Percentiles rank a stretch among this genome's conserved stretches.
Conservation (phyloP, 1,140 invertebrate species). For the Asbolus verrucosus region DNA sequence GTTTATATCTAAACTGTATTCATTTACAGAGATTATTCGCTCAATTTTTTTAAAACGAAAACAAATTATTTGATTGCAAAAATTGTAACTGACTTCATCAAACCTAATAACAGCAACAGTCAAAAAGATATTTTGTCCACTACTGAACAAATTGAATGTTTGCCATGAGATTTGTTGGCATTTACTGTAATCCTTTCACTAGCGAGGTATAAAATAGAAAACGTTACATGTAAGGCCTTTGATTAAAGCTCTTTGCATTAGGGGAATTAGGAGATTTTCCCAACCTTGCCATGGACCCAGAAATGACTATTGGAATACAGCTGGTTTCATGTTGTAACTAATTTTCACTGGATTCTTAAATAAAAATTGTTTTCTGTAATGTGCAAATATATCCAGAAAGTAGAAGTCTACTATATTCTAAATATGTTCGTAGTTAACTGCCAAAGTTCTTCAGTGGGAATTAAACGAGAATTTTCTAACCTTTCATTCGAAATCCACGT, state of each 20-base stretch:
- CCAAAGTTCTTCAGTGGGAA: not conserved
- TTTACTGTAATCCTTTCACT: not conserved
- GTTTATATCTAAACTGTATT: not conserved
- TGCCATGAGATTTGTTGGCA: not conserved
- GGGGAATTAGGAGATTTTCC: constrained; percentile 15
- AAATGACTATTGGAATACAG: not conserved
- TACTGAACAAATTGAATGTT: not conserved
- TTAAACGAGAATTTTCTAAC: not conserved
- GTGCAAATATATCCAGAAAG: no score
- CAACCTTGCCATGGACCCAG: not conserved
- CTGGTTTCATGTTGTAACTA: not conserved
- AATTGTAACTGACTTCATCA: no score
- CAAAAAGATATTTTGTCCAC: no score
- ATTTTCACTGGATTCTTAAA: constrained; percentile 12
- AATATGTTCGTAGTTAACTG: no score
- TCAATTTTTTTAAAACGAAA: not conserved
- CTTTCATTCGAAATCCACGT: constrained; percentile 10
- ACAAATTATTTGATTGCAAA: no score
- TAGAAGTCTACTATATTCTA: no score
- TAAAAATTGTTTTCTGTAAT: not conserved
- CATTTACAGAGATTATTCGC: not conserved
- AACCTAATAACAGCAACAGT: no score
- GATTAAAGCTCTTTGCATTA: constrained; percentile 28
- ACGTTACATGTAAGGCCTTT: constrained; percentile 3
- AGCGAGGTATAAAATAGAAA: constrained; percentile 13